phyloP scores from a whole-genome alignment of 2,113 vertebrate genomes.

The Micromys minutus region DNA sequence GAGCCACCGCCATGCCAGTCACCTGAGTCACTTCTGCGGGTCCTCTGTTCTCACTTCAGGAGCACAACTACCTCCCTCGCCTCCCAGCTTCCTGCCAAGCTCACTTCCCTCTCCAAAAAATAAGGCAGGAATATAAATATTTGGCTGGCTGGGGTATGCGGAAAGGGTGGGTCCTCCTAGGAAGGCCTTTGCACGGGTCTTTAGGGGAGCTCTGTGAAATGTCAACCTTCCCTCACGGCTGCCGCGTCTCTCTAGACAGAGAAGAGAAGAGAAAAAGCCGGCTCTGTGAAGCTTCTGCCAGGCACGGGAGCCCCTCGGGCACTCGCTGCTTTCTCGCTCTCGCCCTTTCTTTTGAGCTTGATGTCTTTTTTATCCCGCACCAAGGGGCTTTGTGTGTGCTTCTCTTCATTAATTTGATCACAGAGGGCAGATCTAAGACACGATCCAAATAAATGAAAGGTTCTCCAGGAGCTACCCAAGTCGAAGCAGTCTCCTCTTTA shows the following conservation, averaged over 20 bases:
- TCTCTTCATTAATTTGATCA: slow-evolving; percentile 79
- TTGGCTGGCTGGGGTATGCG: slow-evolving; percentile 76
- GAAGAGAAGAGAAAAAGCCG: slow-evolving; percentile 50
- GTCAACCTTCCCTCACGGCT: slow-evolving; percentile 27
- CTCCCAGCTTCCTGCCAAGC: slow-evolving; percentile 19
- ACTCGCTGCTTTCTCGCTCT: slow-evolving; percentile 54
- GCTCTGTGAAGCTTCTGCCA: slow-evolving; percentile 34
- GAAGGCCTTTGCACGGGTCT: slow-evolving; percentile 73
- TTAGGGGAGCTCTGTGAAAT: slow-evolving; percentile 77
- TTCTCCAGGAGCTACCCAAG: slow-evolving; percentile 69
- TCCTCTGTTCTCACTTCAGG: neutral
- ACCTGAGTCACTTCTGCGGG: neutral
- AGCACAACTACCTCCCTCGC: neutral
- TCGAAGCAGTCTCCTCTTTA: slow-evolving; percentile 60
- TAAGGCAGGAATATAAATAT: slow-evolving; percentile 77
- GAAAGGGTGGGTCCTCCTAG: slow-evolving; percentile 58
- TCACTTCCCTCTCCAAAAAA: slow-evolving; percentile 74
- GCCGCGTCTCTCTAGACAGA: neutral
- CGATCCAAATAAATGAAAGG: slow-evolving; percentile 75
- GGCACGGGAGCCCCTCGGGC: slow-evolving; percentile 54
- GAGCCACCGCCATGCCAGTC: neutral
- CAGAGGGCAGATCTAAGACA: slow-evolving; percentile 73
- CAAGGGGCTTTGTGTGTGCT: slow-evolving; percentile 70
- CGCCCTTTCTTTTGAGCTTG: slow-evolving; percentile 50
- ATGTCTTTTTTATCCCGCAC: slow-evolving; percentile 70